Evolutionary conservation across 2,888 invertebrate genomes (phyloP), one percentile per base, ranked within the genome.

Genomic region (Deroplatys truncata): DNA sequence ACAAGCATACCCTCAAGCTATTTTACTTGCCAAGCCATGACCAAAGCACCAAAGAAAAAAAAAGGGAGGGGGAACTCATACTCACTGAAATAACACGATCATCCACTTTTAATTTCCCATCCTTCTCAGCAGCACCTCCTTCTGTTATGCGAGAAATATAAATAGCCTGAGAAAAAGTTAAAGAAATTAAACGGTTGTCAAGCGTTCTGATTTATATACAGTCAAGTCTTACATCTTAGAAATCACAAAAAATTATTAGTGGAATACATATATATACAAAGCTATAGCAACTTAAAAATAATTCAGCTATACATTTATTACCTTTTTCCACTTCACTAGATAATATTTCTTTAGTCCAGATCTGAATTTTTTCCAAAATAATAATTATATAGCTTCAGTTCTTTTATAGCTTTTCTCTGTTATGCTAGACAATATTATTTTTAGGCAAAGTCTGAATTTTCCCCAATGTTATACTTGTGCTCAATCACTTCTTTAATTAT

Each of bases 61-160:
- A 84, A 28, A 89, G n/a, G 83, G 25, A 49, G 49, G 7, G 49
- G 84, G 43, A 84, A 28, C 82, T 72, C 88, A 82, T 85, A 94
- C 96, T 96, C 93, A 98, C 98, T 93, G 98, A 97, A 92, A 98
- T 95, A 90, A 98, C 97, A 93, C 96, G 96, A 93, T 98, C 98
- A 72, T 98, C 98, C 90, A 98, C 96, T 93, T 95, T 94, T 93
- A 98, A 95, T 94, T 98, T 98, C 90, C 97, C 98, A 94, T 98
- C 98, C 92, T 96, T 97, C 92, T 98, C 97, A n/a, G 99, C 99
- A 88, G 98, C 98, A 84, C 99, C 99, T 90, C 97, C 96, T 91
- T 97, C 96, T 72, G 98, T 98, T 92, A 98, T 96, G 92, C 97
- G 96, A 91, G 98, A 98, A 92, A 98, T 96, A 94, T 96, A 98